Percentiles rank a stretch among this genome's conserved stretches.
Evolutionary conservation across 2,888 invertebrate genomes (phyloP).

Genomic region (Plagodis pulveraria): DNA sequence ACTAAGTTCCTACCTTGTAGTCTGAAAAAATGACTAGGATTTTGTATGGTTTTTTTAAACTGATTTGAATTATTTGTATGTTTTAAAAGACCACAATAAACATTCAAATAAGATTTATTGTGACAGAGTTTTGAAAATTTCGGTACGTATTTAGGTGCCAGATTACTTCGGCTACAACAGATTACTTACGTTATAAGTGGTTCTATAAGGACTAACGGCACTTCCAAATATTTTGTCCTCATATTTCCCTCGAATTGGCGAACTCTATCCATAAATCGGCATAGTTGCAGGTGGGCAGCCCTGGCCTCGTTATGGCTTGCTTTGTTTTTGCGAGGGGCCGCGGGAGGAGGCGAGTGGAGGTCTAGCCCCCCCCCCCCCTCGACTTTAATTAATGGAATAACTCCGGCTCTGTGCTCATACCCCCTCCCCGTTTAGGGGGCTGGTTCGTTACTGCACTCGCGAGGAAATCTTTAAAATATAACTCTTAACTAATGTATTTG

Average conservation of each 20-base stretch:
- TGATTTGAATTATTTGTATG: no score
- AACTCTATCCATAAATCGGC: slow-evolving; percentile 56
- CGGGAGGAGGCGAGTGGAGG: slow-evolving; percentile 28
- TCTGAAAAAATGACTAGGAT: no score
- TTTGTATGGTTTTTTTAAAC: no score
- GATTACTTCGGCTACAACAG: not conserved
- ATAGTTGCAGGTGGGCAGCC: slow-evolving; percentile 52
- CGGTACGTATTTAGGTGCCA: no score
- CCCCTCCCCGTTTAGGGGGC: slow-evolving; percentile 30
- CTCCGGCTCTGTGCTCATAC: slow-evolving; percentile 54
- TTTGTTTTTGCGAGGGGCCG: slow-evolving; percentile 64
- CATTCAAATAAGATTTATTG: no score
- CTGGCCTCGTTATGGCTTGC: slow-evolving; percentile 66
- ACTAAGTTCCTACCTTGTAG: no score
- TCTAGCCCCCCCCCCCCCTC: slow-evolving; percentile 51
- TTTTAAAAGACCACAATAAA: no score
- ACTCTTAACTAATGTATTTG: slow-evolving; percentile 51
- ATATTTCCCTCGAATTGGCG: slow-evolving; percentile 28
- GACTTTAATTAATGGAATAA: slow-evolving; percentile 82
- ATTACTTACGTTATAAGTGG: not conserved
- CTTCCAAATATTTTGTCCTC: slow-evolving; percentile 8
- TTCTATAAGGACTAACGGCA: not conserved
- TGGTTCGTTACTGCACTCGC: slow-evolving; percentile 44
- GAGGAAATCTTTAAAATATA: slow-evolving; percentile 60
- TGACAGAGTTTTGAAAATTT: no score